Evolutionary conservation across 2,888 invertebrate species (phyloP).

Genomic region (Eristalinus sepulchralis): DNA sequence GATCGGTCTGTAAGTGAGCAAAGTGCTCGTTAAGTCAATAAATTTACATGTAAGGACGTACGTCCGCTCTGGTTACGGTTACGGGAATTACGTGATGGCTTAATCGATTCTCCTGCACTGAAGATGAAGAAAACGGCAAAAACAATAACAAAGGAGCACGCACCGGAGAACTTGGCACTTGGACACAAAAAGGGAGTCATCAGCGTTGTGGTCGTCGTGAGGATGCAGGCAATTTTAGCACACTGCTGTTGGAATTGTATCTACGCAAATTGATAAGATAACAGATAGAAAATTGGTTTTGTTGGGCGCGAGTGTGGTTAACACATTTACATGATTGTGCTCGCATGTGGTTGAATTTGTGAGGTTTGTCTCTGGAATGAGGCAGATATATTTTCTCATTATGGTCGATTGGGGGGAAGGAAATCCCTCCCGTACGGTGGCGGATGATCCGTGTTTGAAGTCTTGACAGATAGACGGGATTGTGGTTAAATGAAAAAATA

Average conservation of each 20-base stretch:
- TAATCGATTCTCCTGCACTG: slow-evolving; percentile 73
- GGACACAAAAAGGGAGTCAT: slow-evolving; percentile 28
- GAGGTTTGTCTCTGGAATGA: not conserved
- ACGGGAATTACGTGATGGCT: slow-evolving; percentile 75
- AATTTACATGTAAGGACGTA: slow-evolving; percentile 74
- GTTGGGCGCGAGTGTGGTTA: slow-evolving; percentile 32
- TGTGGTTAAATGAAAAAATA: slow-evolving; percentile 35
- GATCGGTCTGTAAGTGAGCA: slow-evolving; percentile 69
- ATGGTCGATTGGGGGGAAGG: not conserved
- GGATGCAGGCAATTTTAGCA: slow-evolving; percentile 54
- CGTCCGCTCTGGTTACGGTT: slow-evolving; percentile 74
- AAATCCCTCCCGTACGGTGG: slow-evolving; percentile 5
- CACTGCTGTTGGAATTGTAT: slow-evolving; percentile 68
- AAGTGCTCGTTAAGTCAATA: slow-evolving; percentile 75
- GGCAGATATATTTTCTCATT: slow-evolving; percentile 23
- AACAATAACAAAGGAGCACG: slow-evolving; percentile 40
- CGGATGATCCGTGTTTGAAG: slow-evolving; percentile 48
- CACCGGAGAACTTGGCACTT: not conserved
- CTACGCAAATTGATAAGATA: slow-evolving; percentile 73
- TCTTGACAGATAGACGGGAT: slow-evolving; percentile 45
- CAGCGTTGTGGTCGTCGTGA: slow-evolving; percentile 16
- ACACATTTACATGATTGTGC: slow-evolving; percentile 49
- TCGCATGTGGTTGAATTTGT: not conserved
- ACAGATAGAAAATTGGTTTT: slow-evolving; percentile 37
- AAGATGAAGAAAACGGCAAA: slow-evolving; percentile 48